Evolutionary conservation across 1,140 invertebrate species (phyloP).

Genomic region (Eciton burchellii): DNA sequence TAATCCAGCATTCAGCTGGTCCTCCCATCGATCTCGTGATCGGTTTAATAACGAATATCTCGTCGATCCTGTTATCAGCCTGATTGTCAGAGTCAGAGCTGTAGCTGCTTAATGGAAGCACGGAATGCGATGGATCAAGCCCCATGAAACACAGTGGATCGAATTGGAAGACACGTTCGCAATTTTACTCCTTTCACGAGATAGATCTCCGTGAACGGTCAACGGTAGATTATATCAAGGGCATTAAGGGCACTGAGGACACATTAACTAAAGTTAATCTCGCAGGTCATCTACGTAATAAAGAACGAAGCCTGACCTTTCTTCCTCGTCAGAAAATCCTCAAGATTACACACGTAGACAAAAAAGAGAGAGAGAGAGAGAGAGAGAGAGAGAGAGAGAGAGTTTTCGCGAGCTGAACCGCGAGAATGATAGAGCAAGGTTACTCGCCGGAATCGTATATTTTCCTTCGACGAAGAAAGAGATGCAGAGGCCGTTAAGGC

Average conservation of each 20-base stretch:
- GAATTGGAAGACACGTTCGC: no score
- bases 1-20: neutral
- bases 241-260: neutral
- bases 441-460: neutral
- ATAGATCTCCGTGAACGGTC: neutral
- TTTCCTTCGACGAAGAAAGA: neutral
- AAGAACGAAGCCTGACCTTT: neutral
- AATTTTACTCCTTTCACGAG: neutral
- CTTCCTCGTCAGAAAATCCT: neutral
- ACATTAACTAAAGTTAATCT: neutral
- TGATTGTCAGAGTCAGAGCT: no score
- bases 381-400: no score
- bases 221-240: neutral
- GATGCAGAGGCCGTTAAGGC: conserved; percentile 13
- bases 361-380: no score
- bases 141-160: no score
- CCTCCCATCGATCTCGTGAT: no score
- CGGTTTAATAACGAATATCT: no score
- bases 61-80: no score
- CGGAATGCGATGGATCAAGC: no score
- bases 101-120: no score
- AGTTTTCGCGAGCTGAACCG: neutral
- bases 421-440: conserved; percentile 9
- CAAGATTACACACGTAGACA: no score
- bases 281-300: neutral